Percentiles rank a stretch among this genome's conserved stretches.
Conservation (phyloP, 2,797 vertebrate genomes). For the Thalassophryne amazonica region DNA sequence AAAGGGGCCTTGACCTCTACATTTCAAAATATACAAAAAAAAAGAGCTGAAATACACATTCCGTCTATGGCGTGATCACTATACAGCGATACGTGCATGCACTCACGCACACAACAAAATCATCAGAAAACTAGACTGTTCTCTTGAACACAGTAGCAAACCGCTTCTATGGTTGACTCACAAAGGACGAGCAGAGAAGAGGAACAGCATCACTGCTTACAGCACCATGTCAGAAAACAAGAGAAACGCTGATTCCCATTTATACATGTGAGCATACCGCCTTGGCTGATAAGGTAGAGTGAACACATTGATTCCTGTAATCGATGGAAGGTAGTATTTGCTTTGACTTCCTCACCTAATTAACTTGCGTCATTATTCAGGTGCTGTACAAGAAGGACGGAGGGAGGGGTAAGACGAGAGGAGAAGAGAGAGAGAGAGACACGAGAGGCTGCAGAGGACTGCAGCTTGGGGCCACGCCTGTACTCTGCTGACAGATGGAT, state of each 20-base stretch:
- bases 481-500: conserved; percentile 21
- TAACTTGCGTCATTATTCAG: conserved; percentile 56
- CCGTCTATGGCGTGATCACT: too few relatives aligned
- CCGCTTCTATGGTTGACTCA: conserved; percentile 35
- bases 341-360: conserved; percentile 60
- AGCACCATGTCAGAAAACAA: conserved; percentile 10
- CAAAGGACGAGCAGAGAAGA: conserved; percentile 6
- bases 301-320: conserved; percentile 54
- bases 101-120: conserved; percentile 1
- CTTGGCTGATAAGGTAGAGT: conserved; percentile 12
- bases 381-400: conserved; percentile 20
- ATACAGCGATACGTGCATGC: not conserved
- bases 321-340: conserved; percentile 53
- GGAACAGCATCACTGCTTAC: not conserved
- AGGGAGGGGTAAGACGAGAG: not conserved
- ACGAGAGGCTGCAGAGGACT: conserved; percentile 56
- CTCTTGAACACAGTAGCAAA: conserved; percentile 3
- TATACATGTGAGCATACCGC: not conserved
- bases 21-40: too few relatives aligned
- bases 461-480: conserved; percentile 63
- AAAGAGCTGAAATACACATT: too few relatives aligned
- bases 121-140: not conserved
- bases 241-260: not conserved
- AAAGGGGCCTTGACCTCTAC: too few relatives aligned
- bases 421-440: conserved; percentile 6